phyloP scores from a whole-genome alignment of 2,797 vertebrate species.

The Acropternis orthonyx region DNA sequence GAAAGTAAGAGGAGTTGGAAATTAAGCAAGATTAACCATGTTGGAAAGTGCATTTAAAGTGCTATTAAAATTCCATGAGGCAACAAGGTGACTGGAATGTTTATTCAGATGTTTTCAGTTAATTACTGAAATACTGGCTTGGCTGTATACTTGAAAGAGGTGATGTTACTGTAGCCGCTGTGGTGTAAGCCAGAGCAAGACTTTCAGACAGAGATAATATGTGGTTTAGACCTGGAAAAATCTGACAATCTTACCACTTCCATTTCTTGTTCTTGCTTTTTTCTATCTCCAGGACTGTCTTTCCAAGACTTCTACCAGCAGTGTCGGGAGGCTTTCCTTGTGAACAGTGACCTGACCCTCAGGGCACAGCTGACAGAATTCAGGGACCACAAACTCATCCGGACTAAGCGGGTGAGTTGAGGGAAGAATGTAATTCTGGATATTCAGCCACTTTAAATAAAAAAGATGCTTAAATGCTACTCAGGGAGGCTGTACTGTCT shows the following conservation, averaged over 20 bases:
- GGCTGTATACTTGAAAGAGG: background rate
- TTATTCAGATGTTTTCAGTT: background rate
- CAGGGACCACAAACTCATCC: constrained; percentile 94
- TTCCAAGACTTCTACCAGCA: constrained; percentile 99
- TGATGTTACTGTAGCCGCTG: background rate
- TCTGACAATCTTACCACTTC: background rate
- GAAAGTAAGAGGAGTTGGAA: background rate
- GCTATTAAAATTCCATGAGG: background rate
- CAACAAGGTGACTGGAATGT: background rate
- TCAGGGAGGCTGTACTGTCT: background rate
- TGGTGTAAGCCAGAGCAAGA: background rate
- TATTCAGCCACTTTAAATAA: background rate
- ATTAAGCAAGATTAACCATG: background rate
- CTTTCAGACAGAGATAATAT: background rate
- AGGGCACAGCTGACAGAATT: constrained; percentile 97
- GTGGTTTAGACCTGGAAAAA: background rate
- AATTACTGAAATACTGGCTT: background rate
- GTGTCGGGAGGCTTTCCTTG: constrained; percentile 94
- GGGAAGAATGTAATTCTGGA: background rate
- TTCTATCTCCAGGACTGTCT: constrained; percentile 83
- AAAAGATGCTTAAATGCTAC: background rate
- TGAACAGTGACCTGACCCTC: constrained; percentile 95
- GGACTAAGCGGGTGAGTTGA: constrained; percentile 87
- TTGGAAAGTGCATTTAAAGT: background rate
- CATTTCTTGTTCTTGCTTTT: background rate